Evolutionary conservation across 1,140 invertebrate species (phyloP), one percentile per base, ranked within the genome.

Genomic region (Meloidogyne hapla): DNA sequence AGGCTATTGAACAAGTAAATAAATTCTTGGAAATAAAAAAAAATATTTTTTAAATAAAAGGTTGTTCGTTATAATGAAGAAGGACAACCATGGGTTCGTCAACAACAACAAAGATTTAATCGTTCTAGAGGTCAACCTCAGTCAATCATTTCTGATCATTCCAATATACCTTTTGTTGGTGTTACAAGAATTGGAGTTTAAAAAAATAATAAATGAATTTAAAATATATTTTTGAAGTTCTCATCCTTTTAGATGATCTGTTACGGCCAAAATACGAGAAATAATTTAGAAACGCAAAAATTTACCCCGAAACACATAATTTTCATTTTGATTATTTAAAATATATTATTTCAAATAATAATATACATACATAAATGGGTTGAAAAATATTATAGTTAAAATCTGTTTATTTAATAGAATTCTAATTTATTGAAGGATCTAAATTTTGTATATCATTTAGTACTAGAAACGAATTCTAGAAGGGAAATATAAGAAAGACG

Each of bases 51-150:
- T 56, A n/a, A n/a, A 6, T 70, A 45, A 9, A 25, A 70, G 69
- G 71, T 73, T 48, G 64, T 13, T 28, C 77, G 79, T 18, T 85
- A 82, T 65, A 85, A 85, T 77, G 77, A 85, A 45, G 84, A 85
- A 71, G 84, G 79, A 18, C 61, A 77, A 40, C 84, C 84, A 2
- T 85, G 83, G 82, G 45, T 80, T 42, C 77, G 77, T 21, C 56
- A 73, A 25, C 45, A 63, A 38, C 48, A 56, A 56, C 48, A 56
- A n/a, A 18, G 48, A 6, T 56, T 56, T 9, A 56, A 56, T 5
- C 71, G 71, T 4, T 63, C 45, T 25, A 18, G 71, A 15, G 71
- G 45, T n/a, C 48, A 18, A n/a, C 71, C 48, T n/a, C 40, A 73
- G 48, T 73, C 71, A 61, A 40, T 73, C 28, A 73, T 73, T 38